Conservation (phyloP, 92 coral and sea anemone genomes). For the Epizoanthus fatuus region DNA sequence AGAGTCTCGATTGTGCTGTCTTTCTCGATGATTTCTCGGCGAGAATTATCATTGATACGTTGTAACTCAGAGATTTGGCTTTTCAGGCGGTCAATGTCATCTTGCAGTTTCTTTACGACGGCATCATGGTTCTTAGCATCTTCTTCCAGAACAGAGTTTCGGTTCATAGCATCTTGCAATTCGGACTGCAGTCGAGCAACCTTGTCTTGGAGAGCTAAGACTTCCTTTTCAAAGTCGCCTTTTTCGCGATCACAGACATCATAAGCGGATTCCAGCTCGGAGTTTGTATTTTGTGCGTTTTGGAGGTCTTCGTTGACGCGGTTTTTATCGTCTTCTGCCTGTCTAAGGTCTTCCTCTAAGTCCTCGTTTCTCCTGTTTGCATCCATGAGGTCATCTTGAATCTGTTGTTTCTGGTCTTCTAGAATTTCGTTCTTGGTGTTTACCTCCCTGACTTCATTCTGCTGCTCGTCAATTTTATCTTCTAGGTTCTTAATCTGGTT, state of each 20-base stretch:
- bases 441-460: slow-evolving; percentile 89
- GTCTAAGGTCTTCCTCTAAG: slow-evolving; percentile 85
- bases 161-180: slow-evolving; percentile 85
- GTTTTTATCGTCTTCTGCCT: slow-evolving; percentile 81
- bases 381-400: slow-evolving; percentile 89
- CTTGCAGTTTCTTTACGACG: slow-evolving; percentile 81
- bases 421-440: slow-evolving; percentile 94
- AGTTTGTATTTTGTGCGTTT: slow-evolving; percentile 78
- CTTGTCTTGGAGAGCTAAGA: slow-evolving; percentile 79
- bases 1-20: slow-evolving; percentile 90
- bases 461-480: slow-evolving; percentile 86
- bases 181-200: slow-evolving; percentile 87
- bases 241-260: slow-evolving; percentile 89
- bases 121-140: slow-evolving; percentile 83
- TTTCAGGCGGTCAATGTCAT: slow-evolving; percentile 88
- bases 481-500: slow-evolving; percentile 90
- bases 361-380: slow-evolving; percentile 89
- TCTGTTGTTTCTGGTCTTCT: slow-evolving; percentile 96
- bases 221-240: slow-evolving; percentile 90
- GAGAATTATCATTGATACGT: slow-evolving; percentile 81
- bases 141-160: slow-evolving; percentile 82
- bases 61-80: slow-evolving; percentile 87
- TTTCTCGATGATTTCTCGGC: slow-evolving; percentile 80
- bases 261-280: slow-evolving; percentile 89
- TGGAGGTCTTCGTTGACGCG: slow-evolving; percentile 85